Percentiles rank a stretch among this genome's conserved stretches.
Evolutionary conservation across 2,113 vertebrate species (phyloP).

Genomic region (Alethe castanea): DNA sequence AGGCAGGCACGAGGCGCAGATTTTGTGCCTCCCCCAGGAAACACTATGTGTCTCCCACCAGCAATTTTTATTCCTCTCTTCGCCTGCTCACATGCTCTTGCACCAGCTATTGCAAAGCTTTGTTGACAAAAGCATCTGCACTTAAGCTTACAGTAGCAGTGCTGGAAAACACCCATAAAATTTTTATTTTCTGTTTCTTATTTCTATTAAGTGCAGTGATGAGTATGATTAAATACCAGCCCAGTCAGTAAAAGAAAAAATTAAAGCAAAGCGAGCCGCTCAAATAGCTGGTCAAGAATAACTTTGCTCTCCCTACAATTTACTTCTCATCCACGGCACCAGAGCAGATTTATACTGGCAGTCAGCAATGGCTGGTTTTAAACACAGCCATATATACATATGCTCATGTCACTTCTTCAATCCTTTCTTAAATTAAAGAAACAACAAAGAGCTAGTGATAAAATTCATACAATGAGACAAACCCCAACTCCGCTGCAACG

Average conservation of each 20-base stretch:
- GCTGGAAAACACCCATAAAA: not conserved
- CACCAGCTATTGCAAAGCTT: not conserved
- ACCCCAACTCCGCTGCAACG: not conserved
- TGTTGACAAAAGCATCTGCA: not conserved
- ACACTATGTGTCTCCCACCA: accelerated
- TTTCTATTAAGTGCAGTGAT: not conserved
- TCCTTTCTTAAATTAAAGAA: not conserved
- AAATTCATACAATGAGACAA: not conserved
- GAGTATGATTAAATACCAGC: not conserved
- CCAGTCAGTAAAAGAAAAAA: not conserved
- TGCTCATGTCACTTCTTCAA: not conserved
- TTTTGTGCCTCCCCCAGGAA: not conserved
- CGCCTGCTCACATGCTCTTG: accelerated
- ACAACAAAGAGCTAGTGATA: not conserved
- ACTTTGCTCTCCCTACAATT: constrained; percentile 6
- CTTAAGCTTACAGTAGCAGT: not conserved
- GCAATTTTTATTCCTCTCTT: not conserved
- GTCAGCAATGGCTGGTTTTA: not conserved
- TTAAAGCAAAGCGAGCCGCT: not conserved
- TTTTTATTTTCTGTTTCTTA: not conserved
- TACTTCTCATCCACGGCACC: not conserved
- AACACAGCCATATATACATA: not conserved
- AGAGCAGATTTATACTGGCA: constrained; percentile 25
- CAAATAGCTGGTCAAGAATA: constrained; percentile 39
- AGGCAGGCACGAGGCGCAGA: not conserved